phyloP scores from a whole-genome alignment of 2,113 vertebrate genomes.

The Prunella fulvescens region DNA sequence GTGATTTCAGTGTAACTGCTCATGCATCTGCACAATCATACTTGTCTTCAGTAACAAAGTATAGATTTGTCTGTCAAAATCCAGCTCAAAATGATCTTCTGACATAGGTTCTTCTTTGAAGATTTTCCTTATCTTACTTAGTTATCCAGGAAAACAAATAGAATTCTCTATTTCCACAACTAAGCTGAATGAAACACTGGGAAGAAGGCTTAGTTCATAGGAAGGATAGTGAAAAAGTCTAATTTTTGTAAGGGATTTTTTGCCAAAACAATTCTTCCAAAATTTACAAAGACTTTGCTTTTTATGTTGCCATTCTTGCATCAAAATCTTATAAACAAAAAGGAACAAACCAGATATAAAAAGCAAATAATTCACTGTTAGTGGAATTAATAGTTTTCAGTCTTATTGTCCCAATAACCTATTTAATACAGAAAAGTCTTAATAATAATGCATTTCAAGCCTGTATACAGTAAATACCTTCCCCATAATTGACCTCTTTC shows the following conservation, averaged over 20 bases:
- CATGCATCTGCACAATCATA: not conserved
- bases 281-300: not conserved
- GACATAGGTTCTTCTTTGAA: not conserved
- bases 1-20: not conserved
- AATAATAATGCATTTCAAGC: not conserved
- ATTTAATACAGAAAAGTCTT: not conserved
- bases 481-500: not conserved
- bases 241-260: not conserved
- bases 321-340: not conserved
- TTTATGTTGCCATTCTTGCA: not conserved
- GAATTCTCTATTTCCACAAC: not conserved
- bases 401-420: not conserved
- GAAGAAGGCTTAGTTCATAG: not conserved
- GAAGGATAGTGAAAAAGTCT: not conserved
- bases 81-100: not conserved
- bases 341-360: not conserved
- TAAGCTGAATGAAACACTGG: not conserved
- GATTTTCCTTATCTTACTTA: not conserved
- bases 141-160: not conserved
- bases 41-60: not conserved
- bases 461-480: not conserved
- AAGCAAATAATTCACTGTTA: not conserved
- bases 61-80: not conserved
- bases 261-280: not conserved
- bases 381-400: not conserved